Evolutionary conservation across 2,797 vertebrate species (phyloP).

Genomic region (Erethizon dorsatum): DNA sequence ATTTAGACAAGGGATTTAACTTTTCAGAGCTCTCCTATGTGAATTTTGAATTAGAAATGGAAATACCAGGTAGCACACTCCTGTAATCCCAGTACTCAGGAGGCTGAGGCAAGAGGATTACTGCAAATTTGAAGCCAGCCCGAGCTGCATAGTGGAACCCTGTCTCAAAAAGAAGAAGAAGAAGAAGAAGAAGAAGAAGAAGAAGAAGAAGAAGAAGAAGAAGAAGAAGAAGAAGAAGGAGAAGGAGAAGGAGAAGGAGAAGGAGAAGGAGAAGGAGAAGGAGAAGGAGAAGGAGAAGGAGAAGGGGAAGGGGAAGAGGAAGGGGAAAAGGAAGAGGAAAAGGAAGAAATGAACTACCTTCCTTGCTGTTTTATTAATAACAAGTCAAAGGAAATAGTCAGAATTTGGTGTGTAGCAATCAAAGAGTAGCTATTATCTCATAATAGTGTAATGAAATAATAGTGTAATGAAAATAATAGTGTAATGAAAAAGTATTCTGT

Average conservation of each 20-base stretch:
- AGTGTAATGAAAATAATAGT: background rate
- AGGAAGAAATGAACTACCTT: background rate
- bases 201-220: too few species aligned
- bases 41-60: constrained; percentile 4
- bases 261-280: too few species aligned
- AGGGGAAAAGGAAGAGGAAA: too few species aligned
- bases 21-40: constrained; percentile 7
- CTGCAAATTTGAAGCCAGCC: background rate
- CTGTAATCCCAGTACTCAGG: background rate
- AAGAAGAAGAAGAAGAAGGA: too few species aligned
- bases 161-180: background rate
- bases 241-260: too few species aligned
- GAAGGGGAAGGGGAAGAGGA: too few species aligned
- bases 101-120: background rate
- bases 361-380: background rate
- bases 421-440: background rate
- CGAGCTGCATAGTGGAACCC: background rate
- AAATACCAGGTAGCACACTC: background rate
- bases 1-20: background rate
- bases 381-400: background rate
- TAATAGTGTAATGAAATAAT: too few species aligned
- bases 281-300: too few species aligned
- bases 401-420: background rate
- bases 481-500: background rate
- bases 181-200: too few species aligned